Evolutionary conservation across 2,888 invertebrate species (phyloP), one percentile per base, ranked within the genome.

Genomic region (Cylindroiulus punctatus): DNA sequence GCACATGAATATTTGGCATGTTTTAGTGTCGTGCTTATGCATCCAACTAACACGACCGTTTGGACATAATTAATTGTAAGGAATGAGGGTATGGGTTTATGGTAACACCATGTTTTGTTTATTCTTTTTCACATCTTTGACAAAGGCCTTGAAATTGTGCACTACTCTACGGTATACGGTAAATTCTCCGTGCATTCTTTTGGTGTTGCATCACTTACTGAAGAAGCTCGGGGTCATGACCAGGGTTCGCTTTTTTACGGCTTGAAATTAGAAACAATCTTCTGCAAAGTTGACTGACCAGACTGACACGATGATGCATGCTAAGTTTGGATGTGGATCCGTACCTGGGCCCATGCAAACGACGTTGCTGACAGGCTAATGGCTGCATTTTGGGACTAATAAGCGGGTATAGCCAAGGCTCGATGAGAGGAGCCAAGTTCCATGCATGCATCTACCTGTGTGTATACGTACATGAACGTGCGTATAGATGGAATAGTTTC

Each of bases 341-440:
- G n/a, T 57, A 57, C 57, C 57, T 57, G 57, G 47, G 19, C 47
- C 47, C 47, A 12, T 47, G 14, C 14, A 19, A 47, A 47, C 12
- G n/a, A 57, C n/a, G 57, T n/a, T 57, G 57, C 57, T 57, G 57
- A 57, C 57, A 57, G 57, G 22, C 22, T 57, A 57, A 57, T 57
- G 57, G 57, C 57, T 57, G 57, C n/a, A 57, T 57, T 57, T 57
- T 57, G 57, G 22, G 57, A n/a, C n/a, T 57, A 57, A 57, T 57
- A 57, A 57, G 57, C 57, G n/a, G 57, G 19, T n/a, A n/a, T 57
- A n/a, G 57, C n/a, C n/a, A n/a, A 57, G 57, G 57, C 17, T 57
- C n/a, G 57, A 57, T 40, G 4, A 3, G n/a, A n/a, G 57, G 57
- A 57, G 57, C 57, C 17, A 57, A 57, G n/a, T 57, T 57, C 22